These are phyloP conservation scores for Drosophila santomea DNA, from an alignment of 1,140 invertebrate genomes.

Conservation along the genomic window DNA sequence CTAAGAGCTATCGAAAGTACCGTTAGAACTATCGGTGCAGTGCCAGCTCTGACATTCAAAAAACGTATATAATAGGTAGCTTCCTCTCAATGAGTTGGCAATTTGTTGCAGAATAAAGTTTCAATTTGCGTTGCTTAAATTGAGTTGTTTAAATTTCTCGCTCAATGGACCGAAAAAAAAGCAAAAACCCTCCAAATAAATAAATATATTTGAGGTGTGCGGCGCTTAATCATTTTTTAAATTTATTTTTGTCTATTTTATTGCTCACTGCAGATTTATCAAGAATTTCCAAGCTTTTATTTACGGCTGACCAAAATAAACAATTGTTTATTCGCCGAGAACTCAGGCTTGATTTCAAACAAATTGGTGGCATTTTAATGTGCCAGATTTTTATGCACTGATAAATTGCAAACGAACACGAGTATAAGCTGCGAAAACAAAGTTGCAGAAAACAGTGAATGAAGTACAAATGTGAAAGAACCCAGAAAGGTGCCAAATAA, in stretches of 20 bases:
- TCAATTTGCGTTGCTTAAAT: slow-evolving; percentile 50
- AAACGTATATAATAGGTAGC: background rate
- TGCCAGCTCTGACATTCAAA: background rate
- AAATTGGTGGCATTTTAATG: slow-evolving; percentile 63
- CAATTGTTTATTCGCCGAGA: slow-evolving; percentile 37
- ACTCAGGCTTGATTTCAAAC: slow-evolving; percentile 15
- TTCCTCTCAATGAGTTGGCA: slow-evolving; percentile 44
- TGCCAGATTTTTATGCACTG: slow-evolving; percentile 56
- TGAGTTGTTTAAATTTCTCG: slow-evolving; percentile 63
- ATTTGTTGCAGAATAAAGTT: slow-evolving; percentile 45
- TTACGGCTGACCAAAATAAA: slow-evolving; percentile 51
- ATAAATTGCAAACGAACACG: slow-evolving; percentile 38
- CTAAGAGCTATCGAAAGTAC: background rate
- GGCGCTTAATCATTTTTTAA: slow-evolving; percentile 19
- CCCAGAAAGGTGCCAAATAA: slow-evolving; percentile 33
- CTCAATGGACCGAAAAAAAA: slow-evolving; percentile 60
- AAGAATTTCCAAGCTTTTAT: slow-evolving; percentile 29
- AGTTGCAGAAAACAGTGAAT: slow-evolving; percentile 22
- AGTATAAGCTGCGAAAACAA: slow-evolving; percentile 54
- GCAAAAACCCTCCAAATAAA: slow-evolving; percentile 42
- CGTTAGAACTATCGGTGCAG: background rate
- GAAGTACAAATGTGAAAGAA: slow-evolving; percentile 36
- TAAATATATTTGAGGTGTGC: slow-evolving; percentile 52
- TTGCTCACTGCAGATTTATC: slow-evolving; percentile 22
- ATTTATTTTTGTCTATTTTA: slow-evolving; percentile 32